Conservation (phyloP, 2,797 vertebrate species). For the Chanos chanos region DNA sequence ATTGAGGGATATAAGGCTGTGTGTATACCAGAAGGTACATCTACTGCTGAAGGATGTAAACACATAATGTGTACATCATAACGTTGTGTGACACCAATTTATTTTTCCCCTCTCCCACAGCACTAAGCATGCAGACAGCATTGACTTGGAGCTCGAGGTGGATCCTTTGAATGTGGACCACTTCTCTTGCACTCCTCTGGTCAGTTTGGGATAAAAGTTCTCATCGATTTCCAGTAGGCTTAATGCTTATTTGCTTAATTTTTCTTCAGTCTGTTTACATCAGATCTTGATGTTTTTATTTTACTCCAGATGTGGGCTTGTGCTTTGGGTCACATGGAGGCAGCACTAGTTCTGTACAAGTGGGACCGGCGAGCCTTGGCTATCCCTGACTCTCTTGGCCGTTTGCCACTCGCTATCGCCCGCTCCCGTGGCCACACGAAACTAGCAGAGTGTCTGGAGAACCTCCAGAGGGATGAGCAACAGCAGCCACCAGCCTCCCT, state of each 20-base stretch:
- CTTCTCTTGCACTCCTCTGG: slow-evolving; percentile 97
- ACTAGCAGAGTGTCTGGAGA: slow-evolving; percentile 91
- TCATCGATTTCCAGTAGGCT: no score
- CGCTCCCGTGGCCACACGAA: slow-evolving; percentile 92
- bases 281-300: slow-evolving; percentile 19
- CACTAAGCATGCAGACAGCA: slow-evolving; percentile 94
- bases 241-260: no score
- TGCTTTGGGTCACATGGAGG: slow-evolving; percentile 91
- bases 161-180: slow-evolving; percentile 98
- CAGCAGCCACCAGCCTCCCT: slow-evolving; percentile 39
- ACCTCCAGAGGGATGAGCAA: slow-evolving; percentile 86
- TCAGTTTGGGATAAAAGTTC: slow-evolving; percentile 73
- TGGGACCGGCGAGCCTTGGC: slow-evolving; percentile 94
- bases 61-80: no score
- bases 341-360: slow-evolving; percentile 91
- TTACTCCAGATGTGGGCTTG: slow-evolving; percentile 93
- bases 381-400: slow-evolving; percentile 94
- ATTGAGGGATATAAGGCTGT: no score
- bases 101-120: slow-evolving; percentile 59
- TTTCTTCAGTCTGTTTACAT: not conserved
- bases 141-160: slow-evolving; percentile 95
- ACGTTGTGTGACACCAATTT: not conserved
- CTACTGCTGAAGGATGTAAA: no score
- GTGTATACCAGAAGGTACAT: no score
- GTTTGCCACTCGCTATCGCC: slow-evolving; percentile 90